Percentiles rank a stretch among this genome's conserved stretches.
Evolutionary conservation across 92 coral and sea anemone genomes (phyloP).

Genomic region (Siderastrea siderea): DNA sequence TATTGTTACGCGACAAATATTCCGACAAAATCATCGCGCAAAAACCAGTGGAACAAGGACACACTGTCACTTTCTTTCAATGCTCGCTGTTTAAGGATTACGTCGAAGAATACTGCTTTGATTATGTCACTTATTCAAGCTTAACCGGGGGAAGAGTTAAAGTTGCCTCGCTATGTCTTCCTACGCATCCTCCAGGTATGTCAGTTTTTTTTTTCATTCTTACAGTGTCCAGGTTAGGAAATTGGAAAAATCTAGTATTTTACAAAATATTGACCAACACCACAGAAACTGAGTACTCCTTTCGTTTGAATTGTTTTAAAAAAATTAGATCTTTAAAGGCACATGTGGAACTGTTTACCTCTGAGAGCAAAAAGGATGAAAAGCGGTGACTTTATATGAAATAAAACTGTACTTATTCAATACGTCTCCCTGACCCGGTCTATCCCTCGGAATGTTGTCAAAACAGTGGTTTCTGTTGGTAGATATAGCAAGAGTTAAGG

Average conservation of each 20-base stretch:
- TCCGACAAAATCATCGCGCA: slow-evolving; percentile 68
- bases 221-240: neutral
- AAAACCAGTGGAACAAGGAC: slow-evolving; percentile 76
- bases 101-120: slow-evolving; percentile 92
- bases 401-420: slow-evolving; percentile 10
- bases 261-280: neutral
- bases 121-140: slow-evolving; percentile 78
- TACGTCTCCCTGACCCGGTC: neutral
- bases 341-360: no score
- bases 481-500: neutral
- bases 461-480: neutral
- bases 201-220: neutral
- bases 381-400: neutral
- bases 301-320: no score
- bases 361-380: neutral
- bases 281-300: neutral
- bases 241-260: neutral
- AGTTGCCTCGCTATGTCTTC: slow-evolving; percentile 82
- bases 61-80: slow-evolving; percentile 67
- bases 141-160: slow-evolving; percentile 59
- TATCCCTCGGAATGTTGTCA: neutral
- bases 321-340: no score
- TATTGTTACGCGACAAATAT: slow-evolving; percentile 73
- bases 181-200: slow-evolving; percentile 87
- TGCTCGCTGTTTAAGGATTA: slow-evolving; percentile 85